These are phyloP conservation scores for Brachionus rotundiformis DNA, from an alignment of 1,140 invertebrate genomes.

Conservation along the genomic window DNA sequence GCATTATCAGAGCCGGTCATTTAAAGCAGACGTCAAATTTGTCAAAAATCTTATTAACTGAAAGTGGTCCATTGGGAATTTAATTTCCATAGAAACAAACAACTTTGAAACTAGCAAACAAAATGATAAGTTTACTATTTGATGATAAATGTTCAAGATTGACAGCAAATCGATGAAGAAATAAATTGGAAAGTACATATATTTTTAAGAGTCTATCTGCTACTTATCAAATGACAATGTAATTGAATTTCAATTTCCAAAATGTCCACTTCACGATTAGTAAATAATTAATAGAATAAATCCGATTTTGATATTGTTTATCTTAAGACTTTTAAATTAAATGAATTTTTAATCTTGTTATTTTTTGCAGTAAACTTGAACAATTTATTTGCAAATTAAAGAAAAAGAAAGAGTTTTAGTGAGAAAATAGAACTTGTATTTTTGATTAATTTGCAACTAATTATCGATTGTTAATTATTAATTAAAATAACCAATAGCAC, in stretches of 20 bases:
- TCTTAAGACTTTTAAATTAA: slow-evolving; percentile 12
- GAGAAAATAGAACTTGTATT: slow-evolving; percentile 12
- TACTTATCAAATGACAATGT: background rate
- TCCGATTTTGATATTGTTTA: slow-evolving; percentile 4
- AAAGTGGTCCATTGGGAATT: background rate
- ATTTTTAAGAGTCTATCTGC: no score
- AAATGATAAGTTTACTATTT: slow-evolving; percentile 35
- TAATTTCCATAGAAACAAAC: slow-evolving; percentile 29
- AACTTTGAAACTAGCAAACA: background rate
- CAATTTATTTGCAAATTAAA: background rate
- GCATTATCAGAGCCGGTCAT: background rate
- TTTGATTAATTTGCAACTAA: slow-evolving; percentile 3
- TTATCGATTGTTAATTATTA: slow-evolving; percentile 1
- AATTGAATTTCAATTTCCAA: slow-evolving; percentile 17
- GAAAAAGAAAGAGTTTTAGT: background rate
- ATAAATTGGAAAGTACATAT: background rate
- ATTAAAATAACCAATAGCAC: background rate
- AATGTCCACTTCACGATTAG: background rate
- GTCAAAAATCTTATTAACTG: background rate
- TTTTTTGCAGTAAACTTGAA: background rate
- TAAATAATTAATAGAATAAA: slow-evolving; percentile 21
- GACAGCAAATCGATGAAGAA: slow-evolving; percentile 23
- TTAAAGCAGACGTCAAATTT: background rate
- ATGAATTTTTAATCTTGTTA: slow-evolving; percentile 15
- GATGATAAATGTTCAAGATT: slow-evolving; percentile 24